These are phyloP conservation scores for Drosophila affinis DNA, from an alignment of 2,888 invertebrate species.

Conservation along the genomic window DNA sequence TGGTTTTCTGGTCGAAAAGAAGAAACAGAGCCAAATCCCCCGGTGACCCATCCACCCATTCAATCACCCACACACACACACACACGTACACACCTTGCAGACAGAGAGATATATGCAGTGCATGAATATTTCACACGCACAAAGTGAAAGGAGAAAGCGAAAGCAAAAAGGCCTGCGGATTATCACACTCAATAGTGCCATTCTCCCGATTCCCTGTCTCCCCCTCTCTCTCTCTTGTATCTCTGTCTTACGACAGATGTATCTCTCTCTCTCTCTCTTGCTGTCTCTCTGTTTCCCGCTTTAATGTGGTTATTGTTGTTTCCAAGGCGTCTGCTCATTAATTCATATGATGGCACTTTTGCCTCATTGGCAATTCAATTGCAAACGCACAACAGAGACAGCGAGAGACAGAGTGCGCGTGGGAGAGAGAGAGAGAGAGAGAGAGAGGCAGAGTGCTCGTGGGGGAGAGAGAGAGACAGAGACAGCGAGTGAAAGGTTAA, in stretches of 20 bases:
- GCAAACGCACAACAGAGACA: conserved; percentile 31
- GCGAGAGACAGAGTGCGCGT: neutral
- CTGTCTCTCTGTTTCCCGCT: neutral
- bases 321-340: conserved; percentile 61
- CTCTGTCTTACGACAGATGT: no score
- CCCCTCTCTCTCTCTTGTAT: no score
- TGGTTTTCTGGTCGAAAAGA: conserved; percentile 1
- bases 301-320: conserved; percentile 32
- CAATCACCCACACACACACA: neutral
- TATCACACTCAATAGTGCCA: conserved; percentile 70
- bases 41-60: no score
- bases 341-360: conserved; percentile 74
- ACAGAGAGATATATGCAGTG: conserved; percentile 20
- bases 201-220: conserved; percentile 19
- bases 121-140: conserved; percentile 69
- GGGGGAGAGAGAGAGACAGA: no score
- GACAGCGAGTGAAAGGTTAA: conserved; percentile 47
- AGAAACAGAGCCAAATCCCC: neutral
- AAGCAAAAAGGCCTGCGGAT: conserved; percentile 63
- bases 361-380: conserved; percentile 67
- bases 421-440: no score
- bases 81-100: conserved; percentile 9
- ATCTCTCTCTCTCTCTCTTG: no score
- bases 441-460: neutral
- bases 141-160: conserved; percentile 66